Evolutionary conservation across 2,888 invertebrate species (phyloP).

Genomic region (Eupithecia inturbata): DNA sequence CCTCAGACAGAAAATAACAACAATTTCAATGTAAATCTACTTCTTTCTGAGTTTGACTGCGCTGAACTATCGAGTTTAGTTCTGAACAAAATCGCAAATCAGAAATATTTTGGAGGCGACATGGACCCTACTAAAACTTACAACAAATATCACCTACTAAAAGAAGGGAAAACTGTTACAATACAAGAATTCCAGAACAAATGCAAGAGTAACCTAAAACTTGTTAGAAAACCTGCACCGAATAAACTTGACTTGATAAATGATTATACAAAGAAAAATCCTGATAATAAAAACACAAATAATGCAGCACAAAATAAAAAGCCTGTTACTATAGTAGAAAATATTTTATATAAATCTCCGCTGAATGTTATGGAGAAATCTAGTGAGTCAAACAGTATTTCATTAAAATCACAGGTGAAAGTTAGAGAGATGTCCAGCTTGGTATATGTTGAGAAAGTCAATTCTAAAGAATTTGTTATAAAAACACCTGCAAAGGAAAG

Average conservation of each 20-base stretch:
- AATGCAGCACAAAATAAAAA: not conserved
- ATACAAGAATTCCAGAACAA: not conserved
- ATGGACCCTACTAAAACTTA: not conserved
- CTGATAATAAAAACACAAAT: not conserved
- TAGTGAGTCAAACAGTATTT: not conserved
- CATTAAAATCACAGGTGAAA: not conserved
- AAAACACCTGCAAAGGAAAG: not conserved
- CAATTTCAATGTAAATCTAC: not conserved
- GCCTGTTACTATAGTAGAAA: constrained; percentile 2
- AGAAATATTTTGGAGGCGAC: not conserved
- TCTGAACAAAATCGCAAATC: not conserved
- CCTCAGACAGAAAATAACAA: not conserved
- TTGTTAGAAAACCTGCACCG: not conserved
- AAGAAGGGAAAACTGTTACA: not conserved
- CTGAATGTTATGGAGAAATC: not conserved
- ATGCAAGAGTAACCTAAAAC: not conserved
- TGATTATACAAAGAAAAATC: not conserved
- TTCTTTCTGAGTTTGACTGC: not conserved
- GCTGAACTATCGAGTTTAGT: not conserved
- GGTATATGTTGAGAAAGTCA: not conserved
- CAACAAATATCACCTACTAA: not conserved
- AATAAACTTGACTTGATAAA: not conserved
- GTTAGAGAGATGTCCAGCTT: not conserved
- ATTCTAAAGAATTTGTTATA: not conserved
- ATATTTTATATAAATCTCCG: not conserved